Percentiles rank a stretch among this genome's conserved stretches.
These are phyloP conservation scores for Tenebrio molitor DNA, from an alignment of 1,140 invertebrate species.

Conservation along the genomic window DNA sequence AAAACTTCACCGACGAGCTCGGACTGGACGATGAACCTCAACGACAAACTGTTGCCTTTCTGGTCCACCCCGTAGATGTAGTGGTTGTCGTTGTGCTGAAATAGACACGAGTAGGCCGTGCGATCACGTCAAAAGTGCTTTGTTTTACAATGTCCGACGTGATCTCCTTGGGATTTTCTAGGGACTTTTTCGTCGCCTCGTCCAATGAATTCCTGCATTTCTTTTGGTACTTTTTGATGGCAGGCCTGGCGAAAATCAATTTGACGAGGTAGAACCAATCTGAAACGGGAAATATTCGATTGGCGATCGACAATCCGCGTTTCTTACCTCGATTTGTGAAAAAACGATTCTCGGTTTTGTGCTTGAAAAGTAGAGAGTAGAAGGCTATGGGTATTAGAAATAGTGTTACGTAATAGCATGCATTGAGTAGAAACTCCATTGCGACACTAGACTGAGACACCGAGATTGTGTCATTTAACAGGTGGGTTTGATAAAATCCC, in stretches of 20 bases:
- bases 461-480: no score
- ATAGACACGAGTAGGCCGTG: not conserved
- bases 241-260: slow-evolving; percentile 48
- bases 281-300: slow-evolving; percentile 47
- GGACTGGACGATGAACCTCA: slow-evolving; percentile 52
- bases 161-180: slow-evolving; percentile 23
- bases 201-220: slow-evolving; percentile 3
- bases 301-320: not conserved
- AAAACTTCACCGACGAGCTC: slow-evolving; percentile 51
- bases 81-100: slow-evolving; percentile 49
- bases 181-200: slow-evolving; percentile 27
- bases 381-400: slow-evolving; percentile 47
- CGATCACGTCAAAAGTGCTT: not conserved
- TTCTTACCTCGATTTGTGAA: slow-evolving; percentile 51
- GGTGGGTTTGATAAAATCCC: no score
- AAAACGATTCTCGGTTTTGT: slow-evolving; percentile 36
- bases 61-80: slow-evolving; percentile 54
- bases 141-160: slow-evolving; percentile 24
- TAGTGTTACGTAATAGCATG: slow-evolving; percentile 39
- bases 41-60: slow-evolving; percentile 53
- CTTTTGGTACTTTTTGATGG: slow-evolving; percentile 40
- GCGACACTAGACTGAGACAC: no score
- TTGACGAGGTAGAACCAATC: slow-evolving; percentile 55
- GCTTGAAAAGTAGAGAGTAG: slow-evolving; percentile 49
- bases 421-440: slow-evolving; percentile 20